These are phyloP conservation scores for Pelosia muscerda DNA, from an alignment of 2,888 invertebrate genomes.

Conservation along the genomic window DNA sequence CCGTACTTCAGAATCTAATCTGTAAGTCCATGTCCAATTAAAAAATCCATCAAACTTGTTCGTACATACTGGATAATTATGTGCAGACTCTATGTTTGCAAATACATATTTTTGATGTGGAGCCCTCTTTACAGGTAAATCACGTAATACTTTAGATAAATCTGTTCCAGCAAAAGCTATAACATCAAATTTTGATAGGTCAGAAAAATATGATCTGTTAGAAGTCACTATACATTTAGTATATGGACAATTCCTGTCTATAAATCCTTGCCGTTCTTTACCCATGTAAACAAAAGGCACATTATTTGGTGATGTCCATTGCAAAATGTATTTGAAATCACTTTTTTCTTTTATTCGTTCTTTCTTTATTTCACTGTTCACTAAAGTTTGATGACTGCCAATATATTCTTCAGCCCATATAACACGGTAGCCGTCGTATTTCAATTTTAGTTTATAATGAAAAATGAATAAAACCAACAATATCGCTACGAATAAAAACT, in stretches of 20 bases:
- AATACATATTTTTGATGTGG: slow-evolving; percentile 65
- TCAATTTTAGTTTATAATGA: slow-evolving; percentile 1
- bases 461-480: slow-evolving; percentile 7
- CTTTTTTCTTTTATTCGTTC: not conserved
- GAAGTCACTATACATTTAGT: slow-evolving; percentile 20
- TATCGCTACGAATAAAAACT: not conserved
- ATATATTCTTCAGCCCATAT: not conserved
- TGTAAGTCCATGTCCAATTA: slow-evolving; percentile 68
- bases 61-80: slow-evolving; percentile 59
- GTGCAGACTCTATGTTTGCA: slow-evolving; percentile 60
- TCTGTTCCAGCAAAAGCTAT: slow-evolving; percentile 49
- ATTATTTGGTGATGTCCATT: slow-evolving; percentile 62
- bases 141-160: slow-evolving; percentile 7
- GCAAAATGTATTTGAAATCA: slow-evolving; percentile 25
- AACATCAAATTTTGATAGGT: slow-evolving; percentile 50
- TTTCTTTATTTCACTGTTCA: not conserved
- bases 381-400: not conserved
- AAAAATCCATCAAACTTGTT: slow-evolving; percentile 56
- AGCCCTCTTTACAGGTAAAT: slow-evolving; percentile 55
- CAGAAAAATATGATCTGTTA: slow-evolving; percentile 33
- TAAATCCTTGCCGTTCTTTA: slow-evolving; percentile 61
- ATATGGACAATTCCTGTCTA: slow-evolving; percentile 59
- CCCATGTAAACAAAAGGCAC: slow-evolving; percentile 68
- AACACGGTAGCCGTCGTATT: not conserved
- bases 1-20: slow-evolving; percentile 57